Conservation (phyloP, 2,888 invertebrate genomes). For the Hemicrepidius hirtus region DNA sequence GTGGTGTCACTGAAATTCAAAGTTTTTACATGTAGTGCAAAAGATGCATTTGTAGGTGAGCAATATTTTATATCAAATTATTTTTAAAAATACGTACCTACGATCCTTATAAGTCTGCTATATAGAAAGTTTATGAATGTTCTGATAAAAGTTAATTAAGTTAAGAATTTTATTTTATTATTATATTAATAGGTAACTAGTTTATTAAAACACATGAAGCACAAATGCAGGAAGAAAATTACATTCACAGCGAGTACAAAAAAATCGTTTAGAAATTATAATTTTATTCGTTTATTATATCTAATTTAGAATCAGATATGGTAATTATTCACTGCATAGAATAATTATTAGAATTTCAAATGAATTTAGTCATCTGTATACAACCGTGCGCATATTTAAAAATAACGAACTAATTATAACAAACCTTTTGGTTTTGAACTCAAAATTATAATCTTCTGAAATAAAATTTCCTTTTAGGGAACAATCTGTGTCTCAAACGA, state of each 20-base stretch:
- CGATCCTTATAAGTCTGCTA: too few species aligned
- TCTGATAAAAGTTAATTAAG: too few species aligned
- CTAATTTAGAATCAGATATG: conserved; percentile 29
- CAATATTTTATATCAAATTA: neutral
- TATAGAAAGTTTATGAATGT: too few species aligned
- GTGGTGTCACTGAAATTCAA: conserved; percentile 17
- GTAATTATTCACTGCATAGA: conserved; percentile 29
- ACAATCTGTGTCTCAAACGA: conserved; percentile 16
- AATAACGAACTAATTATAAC: conserved; percentile 43
- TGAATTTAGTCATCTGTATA: conserved; percentile 43
- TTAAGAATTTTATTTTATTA: too few species aligned
- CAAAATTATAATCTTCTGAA: neutral
- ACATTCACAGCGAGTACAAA: too few species aligned
- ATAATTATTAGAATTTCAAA: conserved; percentile 44
- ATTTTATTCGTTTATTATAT: conserved; percentile 20
- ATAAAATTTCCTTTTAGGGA: neutral
- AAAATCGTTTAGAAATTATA: conserved; percentile 1
- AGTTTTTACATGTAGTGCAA: conserved; percentile 1
- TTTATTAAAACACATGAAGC: too few species aligned
- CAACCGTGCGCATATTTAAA: conserved; percentile 28
- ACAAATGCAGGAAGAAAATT: too few species aligned
- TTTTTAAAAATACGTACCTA: neutral
- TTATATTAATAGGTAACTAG: too few species aligned
- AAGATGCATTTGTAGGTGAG: conserved; percentile 17
- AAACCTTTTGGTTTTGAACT: conserved; percentile 15